phyloP scores from a whole-genome alignment of 2,888 invertebrate species.

The Lepidochrysops patricia region DNA sequence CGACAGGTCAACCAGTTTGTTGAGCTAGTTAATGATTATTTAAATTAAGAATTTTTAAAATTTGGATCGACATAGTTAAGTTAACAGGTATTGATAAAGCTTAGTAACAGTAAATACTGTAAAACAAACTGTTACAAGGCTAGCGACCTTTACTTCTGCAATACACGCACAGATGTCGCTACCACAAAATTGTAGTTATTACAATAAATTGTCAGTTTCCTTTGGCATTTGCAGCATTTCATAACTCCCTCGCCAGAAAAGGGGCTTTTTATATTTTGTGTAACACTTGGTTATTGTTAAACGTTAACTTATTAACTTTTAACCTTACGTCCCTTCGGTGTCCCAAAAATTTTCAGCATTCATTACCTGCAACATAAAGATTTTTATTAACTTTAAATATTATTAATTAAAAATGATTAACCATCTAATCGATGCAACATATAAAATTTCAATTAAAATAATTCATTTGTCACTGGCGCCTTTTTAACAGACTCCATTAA shows the following conservation, averaged over 20 bases:
- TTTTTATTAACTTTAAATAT: background rate
- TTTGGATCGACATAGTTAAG: background rate
- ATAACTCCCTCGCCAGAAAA: background rate
- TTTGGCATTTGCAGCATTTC: background rate
- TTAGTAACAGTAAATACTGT: conserved; percentile 2
- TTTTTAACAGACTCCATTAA: background rate
- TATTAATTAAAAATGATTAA: background rate
- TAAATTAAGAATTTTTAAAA: background rate
- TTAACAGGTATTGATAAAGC: background rate
- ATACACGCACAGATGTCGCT: conserved; percentile 1
- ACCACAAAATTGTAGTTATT: background rate
- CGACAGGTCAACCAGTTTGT: no score
- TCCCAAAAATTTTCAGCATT: background rate
- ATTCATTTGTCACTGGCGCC: background rate
- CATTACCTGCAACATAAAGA: background rate
- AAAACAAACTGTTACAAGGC: conserved; percentile 8
- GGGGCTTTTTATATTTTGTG: no score
- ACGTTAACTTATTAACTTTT: no score
- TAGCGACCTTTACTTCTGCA: conserved; percentile 4
- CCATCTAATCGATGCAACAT: background rate
- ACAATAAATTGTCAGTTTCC: background rate
- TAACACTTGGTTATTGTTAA: no score
- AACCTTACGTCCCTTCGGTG: no score
- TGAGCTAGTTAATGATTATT: background rate
- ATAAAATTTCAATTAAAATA: background rate